Evolutionary conservation across 2,888 invertebrate genomes (phyloP), one percentile per base, ranked within the genome.

Genomic region (Matsumyia berberina): DNA sequence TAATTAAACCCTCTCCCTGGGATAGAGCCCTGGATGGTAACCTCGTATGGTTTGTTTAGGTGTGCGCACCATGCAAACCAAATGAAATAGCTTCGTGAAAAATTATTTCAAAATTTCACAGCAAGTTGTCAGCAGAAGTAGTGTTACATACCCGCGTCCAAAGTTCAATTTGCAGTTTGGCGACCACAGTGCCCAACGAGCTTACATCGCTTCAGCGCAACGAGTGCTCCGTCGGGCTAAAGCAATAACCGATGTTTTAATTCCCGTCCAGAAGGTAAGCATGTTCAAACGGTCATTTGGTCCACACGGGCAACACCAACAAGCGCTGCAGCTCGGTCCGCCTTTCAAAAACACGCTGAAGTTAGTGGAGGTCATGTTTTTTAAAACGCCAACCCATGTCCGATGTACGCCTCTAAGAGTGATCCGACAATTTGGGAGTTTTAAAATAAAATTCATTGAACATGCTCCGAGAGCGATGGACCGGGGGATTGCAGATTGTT

Each of bases 221-320:
- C n/a, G 17, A 44, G 19, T 0, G 46, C 3, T 15, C 44, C 53
- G 53, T 42, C 12, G 35, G 11, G 12, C 70, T 66, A 72, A 60
- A 72, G 58, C 82, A 72, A 77, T 83, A 83, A 79, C 60, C 79
- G 42, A 79, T 83, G 79, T 83, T 83, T 83, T 73, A 78, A 67
- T 83, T 73, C 83, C 35, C 62, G 42, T 69, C 42, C 79, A 83
- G 73, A 69, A 73, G 72, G 72, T 79, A 73, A 78, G 79, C 73
- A 79, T 55, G 60, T 44, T 67, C 12, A 72, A 78, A 67, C 39
- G 60, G 44, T 60, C 37, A n/a, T 44, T 55, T 51, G 72, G 49
- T 39, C 46, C 31, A 19, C 24, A 24, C 44, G 37, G 29, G 69
- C 9, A 42, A 55, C 17, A 37, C 46, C 39, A 44, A 33, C 55